Percentiles rank a stretch among this genome's conserved stretches.
Conservation (phyloP, 2,113 vertebrate genomes). For the Rhodinocichla rosea region DNA sequence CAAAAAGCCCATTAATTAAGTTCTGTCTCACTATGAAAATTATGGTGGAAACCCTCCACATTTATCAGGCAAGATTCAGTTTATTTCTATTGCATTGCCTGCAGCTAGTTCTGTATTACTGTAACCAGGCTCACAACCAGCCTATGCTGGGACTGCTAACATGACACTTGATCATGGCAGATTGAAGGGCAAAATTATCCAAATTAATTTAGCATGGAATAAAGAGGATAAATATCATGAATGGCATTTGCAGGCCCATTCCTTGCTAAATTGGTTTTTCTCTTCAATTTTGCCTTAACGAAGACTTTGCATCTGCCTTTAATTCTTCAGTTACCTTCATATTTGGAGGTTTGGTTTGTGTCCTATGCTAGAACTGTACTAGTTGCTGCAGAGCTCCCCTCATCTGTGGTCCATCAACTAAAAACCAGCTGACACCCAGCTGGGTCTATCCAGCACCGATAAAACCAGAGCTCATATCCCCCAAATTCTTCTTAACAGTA, state of each 20-base stretch:
- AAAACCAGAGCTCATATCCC: not conserved
- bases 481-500: not conserved
- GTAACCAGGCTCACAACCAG: not conserved
- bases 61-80: not conserved
- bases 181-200: not conserved
- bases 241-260: not conserved
- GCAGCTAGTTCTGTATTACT: not conserved
- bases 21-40: not conserved
- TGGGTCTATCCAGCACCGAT: not conserved
- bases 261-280: not conserved
- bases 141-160: not conserved
- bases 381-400: accelerated
- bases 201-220: not conserved
- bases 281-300: not conserved
- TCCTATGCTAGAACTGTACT: not conserved
- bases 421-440: not conserved
- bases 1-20: not conserved
- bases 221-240: not conserved
- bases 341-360: not conserved
- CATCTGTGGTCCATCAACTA: not conserved
- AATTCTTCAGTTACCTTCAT: not conserved
- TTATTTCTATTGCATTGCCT: not conserved
- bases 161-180: not conserved
- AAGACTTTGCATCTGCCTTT: not conserved
- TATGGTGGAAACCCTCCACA: not conserved